phyloP scores from a whole-genome alignment of 2,797 vertebrate genomes.

The Sus cebifrons region DNA sequence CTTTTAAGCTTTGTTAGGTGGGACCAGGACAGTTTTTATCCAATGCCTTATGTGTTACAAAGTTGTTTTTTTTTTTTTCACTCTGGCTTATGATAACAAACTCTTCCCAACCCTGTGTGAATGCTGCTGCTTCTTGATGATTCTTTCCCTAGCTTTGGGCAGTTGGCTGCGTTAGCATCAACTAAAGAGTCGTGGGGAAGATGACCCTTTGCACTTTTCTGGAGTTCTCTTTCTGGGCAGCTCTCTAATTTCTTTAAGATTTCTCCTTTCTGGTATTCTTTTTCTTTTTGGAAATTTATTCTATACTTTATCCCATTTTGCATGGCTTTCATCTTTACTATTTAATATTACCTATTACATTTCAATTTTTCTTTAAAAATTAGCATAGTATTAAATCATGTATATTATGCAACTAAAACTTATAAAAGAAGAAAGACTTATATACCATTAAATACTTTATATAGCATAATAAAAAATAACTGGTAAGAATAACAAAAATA shows the following conservation, averaged over 20 bases:
- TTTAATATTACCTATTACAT: too few relatives aligned
- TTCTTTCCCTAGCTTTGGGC: conserved; percentile 17
- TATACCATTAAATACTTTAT: too few relatives aligned
- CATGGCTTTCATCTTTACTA: too few relatives aligned
- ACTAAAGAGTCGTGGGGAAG: neutral
- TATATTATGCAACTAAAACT: too few relatives aligned
- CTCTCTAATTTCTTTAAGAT: neutral
- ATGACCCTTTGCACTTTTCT: neutral
- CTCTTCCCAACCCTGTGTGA: neutral
- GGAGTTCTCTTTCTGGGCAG: neutral
- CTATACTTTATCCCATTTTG: too few relatives aligned
- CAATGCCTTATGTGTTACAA: neutral
- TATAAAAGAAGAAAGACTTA: too few relatives aligned
- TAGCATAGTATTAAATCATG: too few relatives aligned
- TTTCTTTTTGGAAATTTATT: too few relatives aligned
- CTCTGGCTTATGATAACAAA: neutral
- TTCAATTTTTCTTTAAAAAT: too few relatives aligned
- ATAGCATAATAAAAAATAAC: too few relatives aligned
- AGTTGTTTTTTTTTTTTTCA: neutral
- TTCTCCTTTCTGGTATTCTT: neutral
- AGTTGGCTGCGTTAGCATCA: neutral
- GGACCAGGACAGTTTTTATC: neutral
- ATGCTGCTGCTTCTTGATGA: neutral
- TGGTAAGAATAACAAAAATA: too few relatives aligned
- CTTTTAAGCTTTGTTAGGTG: conserved; percentile 37